Conservation (phyloP, 2,113 vertebrate species). For the Lepus europaeus region DNA sequence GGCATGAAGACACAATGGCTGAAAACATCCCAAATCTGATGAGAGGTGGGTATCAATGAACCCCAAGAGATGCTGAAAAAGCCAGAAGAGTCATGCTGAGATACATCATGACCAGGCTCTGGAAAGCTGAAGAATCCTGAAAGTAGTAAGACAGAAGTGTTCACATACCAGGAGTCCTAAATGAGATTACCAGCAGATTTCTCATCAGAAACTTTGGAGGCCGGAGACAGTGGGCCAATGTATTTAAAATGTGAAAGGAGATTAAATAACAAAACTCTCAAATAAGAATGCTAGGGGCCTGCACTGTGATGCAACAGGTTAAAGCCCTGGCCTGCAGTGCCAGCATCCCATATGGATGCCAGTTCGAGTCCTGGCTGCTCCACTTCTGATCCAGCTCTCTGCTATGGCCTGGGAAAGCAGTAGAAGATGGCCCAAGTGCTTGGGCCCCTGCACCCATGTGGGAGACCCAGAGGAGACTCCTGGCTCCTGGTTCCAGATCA, state of each 20-base stretch:
- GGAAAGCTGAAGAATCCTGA: background rate
- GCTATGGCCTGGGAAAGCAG: too few species aligned
- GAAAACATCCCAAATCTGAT: background rate
- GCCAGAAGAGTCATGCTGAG: background rate
- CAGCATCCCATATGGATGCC: too few species aligned
- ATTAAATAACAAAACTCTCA: background rate
- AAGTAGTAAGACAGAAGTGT: background rate
- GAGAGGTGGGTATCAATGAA: background rate
- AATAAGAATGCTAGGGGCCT: background rate
- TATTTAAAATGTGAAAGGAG: background rate
- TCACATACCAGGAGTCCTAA: background rate
- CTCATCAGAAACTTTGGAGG: background rate
- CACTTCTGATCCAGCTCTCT: too few species aligned
- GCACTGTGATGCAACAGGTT: too few species aligned
- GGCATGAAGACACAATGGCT: too few species aligned
- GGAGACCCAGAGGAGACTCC: too few species aligned
- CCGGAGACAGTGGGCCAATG: background rate
- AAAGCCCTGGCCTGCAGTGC: too few species aligned
- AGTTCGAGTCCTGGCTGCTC: too few species aligned
- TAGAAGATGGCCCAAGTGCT: too few species aligned
- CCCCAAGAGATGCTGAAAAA: background rate
- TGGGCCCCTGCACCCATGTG: too few species aligned
- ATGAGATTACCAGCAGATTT: background rate
- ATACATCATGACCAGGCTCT: background rate
- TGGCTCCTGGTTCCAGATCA: too few species aligned